phyloP scores from a whole-genome alignment of 2,888 invertebrate species.

The Aphidoletes aphidimyza region DNA sequence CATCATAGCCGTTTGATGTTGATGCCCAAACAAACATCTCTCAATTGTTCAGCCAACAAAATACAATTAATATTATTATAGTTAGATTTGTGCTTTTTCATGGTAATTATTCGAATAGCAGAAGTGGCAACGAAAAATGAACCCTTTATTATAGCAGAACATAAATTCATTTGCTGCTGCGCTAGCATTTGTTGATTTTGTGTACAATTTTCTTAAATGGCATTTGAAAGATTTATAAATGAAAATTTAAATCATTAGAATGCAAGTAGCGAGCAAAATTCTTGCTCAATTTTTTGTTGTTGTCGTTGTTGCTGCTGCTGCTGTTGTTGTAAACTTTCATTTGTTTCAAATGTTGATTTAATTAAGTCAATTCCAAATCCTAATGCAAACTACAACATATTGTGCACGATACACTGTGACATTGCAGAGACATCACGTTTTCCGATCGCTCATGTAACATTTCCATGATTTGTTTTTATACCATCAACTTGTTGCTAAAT shows the following conservation, averaged over 20 bases:
- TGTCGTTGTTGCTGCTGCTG: too few relatives aligned
- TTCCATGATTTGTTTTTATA: conserved; percentile 36
- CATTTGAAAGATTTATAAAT: background rate
- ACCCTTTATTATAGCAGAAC: background rate
- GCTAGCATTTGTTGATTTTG: background rate
- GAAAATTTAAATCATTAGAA: conserved; percentile 29
- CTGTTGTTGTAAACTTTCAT: background rate
- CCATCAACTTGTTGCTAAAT: conserved; percentile 34
- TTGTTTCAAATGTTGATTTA: background rate
- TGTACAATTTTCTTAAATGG: background rate
- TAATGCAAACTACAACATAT: background rate
- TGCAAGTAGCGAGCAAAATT: background rate
- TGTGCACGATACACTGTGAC: background rate
- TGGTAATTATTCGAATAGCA: too few relatives aligned
- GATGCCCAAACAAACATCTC: too few relatives aligned
- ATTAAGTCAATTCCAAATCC: background rate
- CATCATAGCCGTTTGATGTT: too few relatives aligned
- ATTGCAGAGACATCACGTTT: background rate
- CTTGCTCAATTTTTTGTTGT: too few relatives aligned
- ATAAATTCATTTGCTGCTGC: too few relatives aligned
- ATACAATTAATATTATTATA: too few relatives aligned
- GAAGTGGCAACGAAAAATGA: background rate
- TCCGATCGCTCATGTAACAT: background rate
- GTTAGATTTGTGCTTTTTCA: too few relatives aligned
- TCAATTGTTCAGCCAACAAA: too few relatives aligned